A percentile compares a stretch with the other conserved stretches of the same genome.
Evolutionary conservation across 2,888 invertebrate species (phyloP).

Genomic region (Bimastos eiseni): DNA sequence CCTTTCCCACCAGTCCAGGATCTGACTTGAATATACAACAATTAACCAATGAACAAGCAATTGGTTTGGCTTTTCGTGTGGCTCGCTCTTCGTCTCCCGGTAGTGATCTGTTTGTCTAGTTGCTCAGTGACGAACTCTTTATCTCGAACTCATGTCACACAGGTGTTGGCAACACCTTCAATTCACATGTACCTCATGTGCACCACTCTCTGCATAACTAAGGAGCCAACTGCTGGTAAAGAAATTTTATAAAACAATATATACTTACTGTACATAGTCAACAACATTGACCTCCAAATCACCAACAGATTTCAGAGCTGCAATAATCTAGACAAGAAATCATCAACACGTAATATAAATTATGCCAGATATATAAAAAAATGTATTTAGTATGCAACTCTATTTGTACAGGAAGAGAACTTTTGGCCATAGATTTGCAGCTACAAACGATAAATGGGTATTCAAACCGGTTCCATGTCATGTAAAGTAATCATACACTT

Average conservation of each 20-base stretch:
- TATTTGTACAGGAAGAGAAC: background rate
- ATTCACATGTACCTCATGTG: background rate
- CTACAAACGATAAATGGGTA: too few species aligned
- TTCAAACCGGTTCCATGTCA: too few species aligned
- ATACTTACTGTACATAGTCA: slow-evolving; percentile 22
- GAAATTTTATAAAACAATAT: background rate
- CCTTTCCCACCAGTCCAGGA: background rate
- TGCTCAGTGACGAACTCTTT: background rate
- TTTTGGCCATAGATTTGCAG: too few species aligned
- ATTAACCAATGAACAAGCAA: background rate
- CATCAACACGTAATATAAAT: background rate
- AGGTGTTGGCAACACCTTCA: background rate
- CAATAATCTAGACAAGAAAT: slow-evolving; percentile 26
- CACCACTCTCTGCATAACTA: background rate
- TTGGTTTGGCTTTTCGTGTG: too few species aligned
- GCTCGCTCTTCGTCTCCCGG: too few species aligned
- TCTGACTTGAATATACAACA: background rate
- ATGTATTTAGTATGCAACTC: background rate
- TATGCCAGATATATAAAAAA: background rate
- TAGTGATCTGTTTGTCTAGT: too few species aligned
- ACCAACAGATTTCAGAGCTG: slow-evolving; percentile 26
- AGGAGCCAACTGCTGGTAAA: background rate
- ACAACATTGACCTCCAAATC: slow-evolving; percentile 23
- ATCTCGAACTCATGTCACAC: background rate
- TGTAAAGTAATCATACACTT: too few species aligned